A percentile compares a stretch with the other conserved stretches of the same genome.
phyloP scores from a whole-genome alignment of 2,113 vertebrate genomes.

The Peromyscus polionotus region DNA sequence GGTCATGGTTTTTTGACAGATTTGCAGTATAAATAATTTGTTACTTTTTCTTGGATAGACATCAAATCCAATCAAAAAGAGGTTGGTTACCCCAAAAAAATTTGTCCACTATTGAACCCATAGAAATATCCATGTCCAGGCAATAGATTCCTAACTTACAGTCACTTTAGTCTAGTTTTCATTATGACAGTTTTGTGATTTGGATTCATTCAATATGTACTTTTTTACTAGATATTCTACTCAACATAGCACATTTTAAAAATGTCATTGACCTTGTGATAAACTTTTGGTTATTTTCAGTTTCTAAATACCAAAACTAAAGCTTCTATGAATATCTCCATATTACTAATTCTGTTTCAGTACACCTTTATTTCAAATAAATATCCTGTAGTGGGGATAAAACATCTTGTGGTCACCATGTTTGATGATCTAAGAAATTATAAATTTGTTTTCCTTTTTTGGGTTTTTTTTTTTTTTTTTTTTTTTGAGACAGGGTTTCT shows the following conservation, averaged over 20 bases:
- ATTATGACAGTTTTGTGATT: background rate
- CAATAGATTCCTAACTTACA: background rate
- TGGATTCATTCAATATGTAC: background rate
- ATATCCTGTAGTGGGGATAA: background rate
- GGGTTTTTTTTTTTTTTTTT: too few species aligned
- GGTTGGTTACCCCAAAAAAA: background rate
- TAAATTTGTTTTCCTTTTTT: background rate
- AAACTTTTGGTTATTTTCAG: background rate
- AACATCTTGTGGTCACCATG: background rate
- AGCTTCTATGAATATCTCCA: background rate
- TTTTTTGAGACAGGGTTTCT: too few species aligned
- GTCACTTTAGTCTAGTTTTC: background rate
- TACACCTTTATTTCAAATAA: slow-evolving; percentile 1
- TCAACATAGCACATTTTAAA: background rate
- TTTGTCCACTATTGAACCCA: background rate
- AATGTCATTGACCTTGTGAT: background rate
- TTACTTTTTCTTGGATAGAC: background rate
- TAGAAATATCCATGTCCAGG: background rate
- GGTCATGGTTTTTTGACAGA: background rate
- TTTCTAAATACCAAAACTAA: background rate
- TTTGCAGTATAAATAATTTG: background rate
- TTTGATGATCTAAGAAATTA: background rate
- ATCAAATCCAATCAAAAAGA: background rate
- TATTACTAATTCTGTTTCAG: background rate
- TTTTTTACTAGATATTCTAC: background rate